These are phyloP conservation scores for Neoascia interrupta DNA, from an alignment of 2,888 invertebrate genomes.

Conservation along the genomic window DNA sequence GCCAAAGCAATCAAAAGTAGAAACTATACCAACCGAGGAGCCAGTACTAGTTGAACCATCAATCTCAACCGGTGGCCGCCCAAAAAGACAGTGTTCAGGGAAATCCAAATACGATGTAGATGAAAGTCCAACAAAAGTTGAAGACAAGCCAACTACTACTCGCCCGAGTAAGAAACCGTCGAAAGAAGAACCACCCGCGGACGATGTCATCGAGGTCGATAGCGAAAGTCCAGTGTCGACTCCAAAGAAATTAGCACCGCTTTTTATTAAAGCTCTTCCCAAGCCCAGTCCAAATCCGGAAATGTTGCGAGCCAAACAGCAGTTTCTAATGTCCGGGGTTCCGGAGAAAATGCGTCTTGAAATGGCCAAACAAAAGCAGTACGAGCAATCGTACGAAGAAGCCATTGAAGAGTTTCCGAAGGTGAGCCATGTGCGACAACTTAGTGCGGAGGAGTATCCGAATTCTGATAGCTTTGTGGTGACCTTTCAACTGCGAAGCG, in stretches of 20 bases:
- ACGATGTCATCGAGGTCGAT: constrained; percentile 75
- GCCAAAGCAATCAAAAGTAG: constrained; percentile 7
- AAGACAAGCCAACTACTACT: constrained; percentile 23
- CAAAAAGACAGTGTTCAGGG: constrained; percentile 75
- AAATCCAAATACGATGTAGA: constrained; percentile 77
- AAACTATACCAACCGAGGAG: constrained; percentile 3
- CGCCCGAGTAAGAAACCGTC: constrained; percentile 26
- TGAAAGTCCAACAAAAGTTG: constrained; percentile 71
- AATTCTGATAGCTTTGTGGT: constrained; percentile 52
- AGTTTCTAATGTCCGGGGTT: constrained; percentile 87
- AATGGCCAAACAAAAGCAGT: constrained; percentile 80
- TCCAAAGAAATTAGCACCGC: constrained; percentile 84
- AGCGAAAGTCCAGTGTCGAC: constrained; percentile 74
- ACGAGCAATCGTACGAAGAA: constrained; percentile 76
- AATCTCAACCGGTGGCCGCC: constrained; percentile 72
- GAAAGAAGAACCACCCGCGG: constrained; percentile 8
- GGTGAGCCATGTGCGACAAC: constrained; percentile 85
- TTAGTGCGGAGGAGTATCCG: constrained; percentile 70
- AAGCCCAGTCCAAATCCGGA: constrained; percentile 83
- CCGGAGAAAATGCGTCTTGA: constrained; percentile 83
- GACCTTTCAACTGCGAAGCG: constrained; percentile 47
- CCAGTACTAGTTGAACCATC: constrained; percentile 34
- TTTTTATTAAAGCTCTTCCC: constrained; percentile 82
- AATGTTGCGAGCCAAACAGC: constrained; percentile 83
- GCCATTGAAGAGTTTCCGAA: constrained; percentile 82